These are phyloP conservation scores for Bombus turneri DNA, from an alignment of 1,140 invertebrate genomes.

Conservation along the genomic window DNA sequence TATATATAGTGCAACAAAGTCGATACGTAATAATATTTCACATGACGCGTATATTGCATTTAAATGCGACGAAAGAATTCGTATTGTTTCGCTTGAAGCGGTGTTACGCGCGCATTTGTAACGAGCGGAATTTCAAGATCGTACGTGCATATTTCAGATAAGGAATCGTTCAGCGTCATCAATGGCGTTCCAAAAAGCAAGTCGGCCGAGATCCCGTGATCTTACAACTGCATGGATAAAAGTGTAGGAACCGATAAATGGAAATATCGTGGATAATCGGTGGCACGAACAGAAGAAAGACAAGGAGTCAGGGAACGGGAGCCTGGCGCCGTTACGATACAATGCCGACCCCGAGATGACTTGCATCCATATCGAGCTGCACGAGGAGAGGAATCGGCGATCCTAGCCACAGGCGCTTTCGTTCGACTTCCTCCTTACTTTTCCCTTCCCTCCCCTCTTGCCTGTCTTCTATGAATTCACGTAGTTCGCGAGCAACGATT, in stretches of 20 bases:
- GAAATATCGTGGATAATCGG: constrained; percentile 9
- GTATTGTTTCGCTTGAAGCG: not conserved
- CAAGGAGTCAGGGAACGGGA: constrained; percentile 76
- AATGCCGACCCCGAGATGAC: constrained; percentile 78
- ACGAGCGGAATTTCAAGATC: not conserved
- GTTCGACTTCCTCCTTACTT: constrained; percentile 45
- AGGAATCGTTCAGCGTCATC: too few relatives aligned
- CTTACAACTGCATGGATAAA: not conserved
- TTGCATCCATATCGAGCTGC: constrained; percentile 79
- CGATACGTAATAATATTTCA: constrained; percentile 5
- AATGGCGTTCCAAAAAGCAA: not conserved
- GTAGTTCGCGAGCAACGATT: constrained; percentile 49
- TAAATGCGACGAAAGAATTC: not conserved
- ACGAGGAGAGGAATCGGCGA: constrained; percentile 68
- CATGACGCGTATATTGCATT: not conserved
- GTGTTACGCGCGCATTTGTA: not conserved
- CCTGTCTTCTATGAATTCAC: constrained; percentile 46
- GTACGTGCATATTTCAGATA: not conserved
- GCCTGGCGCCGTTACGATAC: constrained; percentile 81
- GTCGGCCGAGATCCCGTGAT: not conserved
- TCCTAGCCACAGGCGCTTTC: constrained; percentile 73
- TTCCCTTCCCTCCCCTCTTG: constrained; percentile 7
- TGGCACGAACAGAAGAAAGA: constrained; percentile 44
- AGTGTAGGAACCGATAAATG: constrained; percentile 1
- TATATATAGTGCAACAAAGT: constrained; percentile 7